Conservation (phyloP, 2,888 invertebrate species). For the Melangyna quadrimaculata region DNA sequence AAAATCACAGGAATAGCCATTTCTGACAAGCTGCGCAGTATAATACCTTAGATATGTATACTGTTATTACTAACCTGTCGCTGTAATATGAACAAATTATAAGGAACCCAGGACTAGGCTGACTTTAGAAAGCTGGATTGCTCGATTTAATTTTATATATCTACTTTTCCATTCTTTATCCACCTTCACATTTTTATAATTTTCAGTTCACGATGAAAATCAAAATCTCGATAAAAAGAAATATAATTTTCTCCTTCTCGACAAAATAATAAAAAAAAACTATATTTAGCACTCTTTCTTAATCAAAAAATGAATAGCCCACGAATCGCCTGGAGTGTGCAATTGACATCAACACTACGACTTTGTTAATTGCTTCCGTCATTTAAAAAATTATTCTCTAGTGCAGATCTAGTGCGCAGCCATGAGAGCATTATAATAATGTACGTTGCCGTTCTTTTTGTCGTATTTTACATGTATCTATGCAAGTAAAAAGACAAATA, state of each 20-base stretch:
- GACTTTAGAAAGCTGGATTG: no score
- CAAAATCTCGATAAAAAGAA: background rate
- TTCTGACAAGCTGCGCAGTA: no score
- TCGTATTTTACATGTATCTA: constrained; percentile 11
- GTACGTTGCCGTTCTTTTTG: constrained; percentile 1
- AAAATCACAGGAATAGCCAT: no score
- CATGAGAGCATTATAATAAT: constrained; percentile 28
- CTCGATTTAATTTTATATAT: no score
- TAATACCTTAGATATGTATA: no score
- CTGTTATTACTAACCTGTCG: no score
- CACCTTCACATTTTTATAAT: background rate
- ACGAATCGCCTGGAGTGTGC: constrained; percentile 52
- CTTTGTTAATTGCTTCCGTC: constrained; percentile 67
- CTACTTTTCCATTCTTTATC: background rate
- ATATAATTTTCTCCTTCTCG: background rate
- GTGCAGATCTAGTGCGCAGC: constrained; percentile 28
- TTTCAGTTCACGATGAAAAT: background rate
- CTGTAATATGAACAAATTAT: no score
- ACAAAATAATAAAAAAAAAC: background rate
- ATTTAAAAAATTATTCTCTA: constrained; percentile 61
- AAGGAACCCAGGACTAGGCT: no score
- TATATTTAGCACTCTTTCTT: background rate
- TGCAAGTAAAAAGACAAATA: constrained; percentile 15
- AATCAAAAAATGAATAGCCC: constrained; percentile 39
- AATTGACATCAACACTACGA: constrained; percentile 62